Conservation (phyloP, 1,140 invertebrate genomes). For the Xylocopa sonorina region DNA sequence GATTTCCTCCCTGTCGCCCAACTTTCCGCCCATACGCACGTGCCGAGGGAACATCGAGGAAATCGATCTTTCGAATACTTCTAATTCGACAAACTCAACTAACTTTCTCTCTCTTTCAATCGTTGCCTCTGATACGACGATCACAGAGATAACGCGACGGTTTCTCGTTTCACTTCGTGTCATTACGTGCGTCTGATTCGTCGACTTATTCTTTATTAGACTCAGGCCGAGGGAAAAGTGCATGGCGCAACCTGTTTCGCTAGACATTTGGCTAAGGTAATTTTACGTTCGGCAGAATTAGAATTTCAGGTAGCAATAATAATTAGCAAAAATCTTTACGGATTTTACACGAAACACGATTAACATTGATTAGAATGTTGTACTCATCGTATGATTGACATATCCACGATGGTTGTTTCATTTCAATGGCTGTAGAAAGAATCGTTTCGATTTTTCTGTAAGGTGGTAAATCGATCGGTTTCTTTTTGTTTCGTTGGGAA, state of each 20-base stretch:
- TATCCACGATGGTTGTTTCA: background rate
- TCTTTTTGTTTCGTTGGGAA: background rate
- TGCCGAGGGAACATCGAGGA: background rate
- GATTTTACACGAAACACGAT: too few relatives aligned
- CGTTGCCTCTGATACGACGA: background rate
- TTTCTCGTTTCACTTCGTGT: background rate
- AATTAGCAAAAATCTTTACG: slow-evolving; percentile 24
- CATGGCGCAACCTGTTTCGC: slow-evolving; percentile 29
- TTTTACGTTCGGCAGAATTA: background rate
- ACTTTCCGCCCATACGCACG: background rate
- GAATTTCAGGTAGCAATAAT: slow-evolving; percentile 10
- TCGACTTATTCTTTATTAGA: background rate
- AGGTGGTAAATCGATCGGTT: too few relatives aligned
- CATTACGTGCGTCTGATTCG: background rate
- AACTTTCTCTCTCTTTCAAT: background rate
- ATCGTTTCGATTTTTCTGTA: too few relatives aligned
- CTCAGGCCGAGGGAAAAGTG: slow-evolving; percentile 9
- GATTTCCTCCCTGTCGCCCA: slow-evolving; percentile 38
- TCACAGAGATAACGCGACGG: background rate
- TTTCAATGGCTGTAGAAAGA: too few relatives aligned
- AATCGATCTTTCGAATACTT: slow-evolving; percentile 6
- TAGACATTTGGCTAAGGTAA: background rate
- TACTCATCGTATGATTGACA: too few relatives aligned
- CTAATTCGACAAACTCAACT: background rate
- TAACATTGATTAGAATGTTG: background rate